Evolutionary conservation across 2,113 vertebrate species (phyloP).

Genomic region (Anhinga rufa): DNA sequence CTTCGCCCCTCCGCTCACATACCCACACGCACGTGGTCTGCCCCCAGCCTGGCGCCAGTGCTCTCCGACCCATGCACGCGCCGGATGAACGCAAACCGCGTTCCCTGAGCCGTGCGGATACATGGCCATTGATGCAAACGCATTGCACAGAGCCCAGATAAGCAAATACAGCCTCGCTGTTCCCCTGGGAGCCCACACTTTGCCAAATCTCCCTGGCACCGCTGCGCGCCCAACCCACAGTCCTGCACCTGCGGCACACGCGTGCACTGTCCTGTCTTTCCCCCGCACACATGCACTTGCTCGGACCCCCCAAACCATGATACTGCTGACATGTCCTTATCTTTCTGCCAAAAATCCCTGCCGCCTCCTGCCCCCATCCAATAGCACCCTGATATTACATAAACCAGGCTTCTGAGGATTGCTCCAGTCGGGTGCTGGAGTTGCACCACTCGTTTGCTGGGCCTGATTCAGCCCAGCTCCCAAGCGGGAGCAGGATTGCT

Average conservation of each 20-base stretch:
- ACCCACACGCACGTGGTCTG: background rate
- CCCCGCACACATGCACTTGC: fast-evolving
- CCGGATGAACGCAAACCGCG: fast-evolving
- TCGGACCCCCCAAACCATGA: fast-evolving
- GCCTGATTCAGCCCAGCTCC: background rate
- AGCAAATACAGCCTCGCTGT: fast-evolving
- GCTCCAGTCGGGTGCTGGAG: background rate
- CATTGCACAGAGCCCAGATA: fast-evolving
- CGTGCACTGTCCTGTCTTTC: background rate
- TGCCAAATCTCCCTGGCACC: background rate
- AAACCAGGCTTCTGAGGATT: background rate
- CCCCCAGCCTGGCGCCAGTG: fast-evolving
- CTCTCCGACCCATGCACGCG: fast-evolving
- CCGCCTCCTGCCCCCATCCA: background rate
- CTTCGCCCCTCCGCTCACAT: background rate
- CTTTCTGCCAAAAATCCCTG: background rate
- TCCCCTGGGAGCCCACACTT: background rate
- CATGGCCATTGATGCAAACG: fast-evolving
- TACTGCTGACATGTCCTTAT: fast-evolving
- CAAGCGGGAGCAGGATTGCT: background rate
- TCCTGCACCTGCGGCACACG: background rate
- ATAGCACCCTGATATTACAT: background rate
- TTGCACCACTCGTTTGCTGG: background rate
- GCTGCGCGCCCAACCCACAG: fast-evolving
- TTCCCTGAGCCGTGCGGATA: background rate